phyloP scores from a whole-genome alignment of 1,140 invertebrate genomes.

The Calycopis cecrops region DNA sequence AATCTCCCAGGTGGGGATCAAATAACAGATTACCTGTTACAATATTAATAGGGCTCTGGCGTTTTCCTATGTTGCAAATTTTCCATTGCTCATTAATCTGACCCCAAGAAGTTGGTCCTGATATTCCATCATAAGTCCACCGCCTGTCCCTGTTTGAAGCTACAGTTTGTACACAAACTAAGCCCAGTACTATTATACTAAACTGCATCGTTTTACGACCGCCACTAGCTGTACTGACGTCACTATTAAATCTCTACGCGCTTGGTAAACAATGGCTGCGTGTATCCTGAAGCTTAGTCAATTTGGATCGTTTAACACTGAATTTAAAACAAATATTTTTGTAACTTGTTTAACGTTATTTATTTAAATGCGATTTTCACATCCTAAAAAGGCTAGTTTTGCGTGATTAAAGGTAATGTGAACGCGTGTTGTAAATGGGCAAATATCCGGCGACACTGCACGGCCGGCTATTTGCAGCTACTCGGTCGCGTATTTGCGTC shows the following conservation, averaged over 20 bases:
- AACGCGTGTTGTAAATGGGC: neutral
- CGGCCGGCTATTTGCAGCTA: neutral
- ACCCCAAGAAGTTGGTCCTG: neutral
- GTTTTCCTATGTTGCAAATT: neutral
- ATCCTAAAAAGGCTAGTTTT: no score
- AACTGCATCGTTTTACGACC: no score
- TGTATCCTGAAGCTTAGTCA: neutral
- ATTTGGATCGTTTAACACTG: neutral
- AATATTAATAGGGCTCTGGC: slow-evolving; percentile 5
- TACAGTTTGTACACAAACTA: neutral
- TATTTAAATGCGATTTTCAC: no score
- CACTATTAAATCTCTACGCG: no score
- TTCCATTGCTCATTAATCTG: neutral
- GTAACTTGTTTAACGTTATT: no score
- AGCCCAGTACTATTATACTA: neutral
- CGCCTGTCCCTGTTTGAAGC: neutral
- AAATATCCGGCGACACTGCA: neutral
- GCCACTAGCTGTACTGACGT: no score
- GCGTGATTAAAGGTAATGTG: neutral
- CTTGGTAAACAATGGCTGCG: no score
- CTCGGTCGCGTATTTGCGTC: neutral
- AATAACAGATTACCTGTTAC: neutral
- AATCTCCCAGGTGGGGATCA: neutral
- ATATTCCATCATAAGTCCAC: slow-evolving; percentile 1
- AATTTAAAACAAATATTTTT: neutral